phyloP scores from a whole-genome alignment of 2,797 vertebrate genomes.

The Lagorchestes hirsutus region DNA sequence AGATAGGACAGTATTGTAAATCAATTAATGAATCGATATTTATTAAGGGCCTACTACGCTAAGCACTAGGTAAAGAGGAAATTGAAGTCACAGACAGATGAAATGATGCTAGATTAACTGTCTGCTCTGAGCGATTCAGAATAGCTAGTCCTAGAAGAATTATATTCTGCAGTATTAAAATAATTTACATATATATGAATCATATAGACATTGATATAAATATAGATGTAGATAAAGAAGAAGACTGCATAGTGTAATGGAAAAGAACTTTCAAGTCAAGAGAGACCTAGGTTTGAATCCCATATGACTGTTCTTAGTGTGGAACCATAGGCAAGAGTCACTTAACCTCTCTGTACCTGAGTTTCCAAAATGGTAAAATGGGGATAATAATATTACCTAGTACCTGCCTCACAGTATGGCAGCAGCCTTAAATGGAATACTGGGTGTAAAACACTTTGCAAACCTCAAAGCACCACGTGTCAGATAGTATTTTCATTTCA shows the following conservation, averaged over 20 bases:
- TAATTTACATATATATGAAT: neutral
- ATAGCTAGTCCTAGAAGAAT: neutral
- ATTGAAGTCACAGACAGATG: neutral
- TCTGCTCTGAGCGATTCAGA: neutral
- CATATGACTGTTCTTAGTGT: neutral
- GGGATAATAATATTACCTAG: neutral
- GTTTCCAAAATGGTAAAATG: neutral
- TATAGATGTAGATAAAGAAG: neutral
- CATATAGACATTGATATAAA: neutral
- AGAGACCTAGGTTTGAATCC: neutral
- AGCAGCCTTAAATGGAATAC: neutral
- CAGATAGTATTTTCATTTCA: neutral
- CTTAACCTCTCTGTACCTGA: neutral
- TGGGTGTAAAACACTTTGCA: neutral
- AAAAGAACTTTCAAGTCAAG: neutral
- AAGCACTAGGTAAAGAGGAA: neutral
- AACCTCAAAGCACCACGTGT: neutral
- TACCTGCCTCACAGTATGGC: neutral
- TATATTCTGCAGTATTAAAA: neutral
- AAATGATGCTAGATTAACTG: neutral
- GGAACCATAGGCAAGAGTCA: neutral
- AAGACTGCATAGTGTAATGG: neutral
- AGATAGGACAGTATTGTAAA: neutral
- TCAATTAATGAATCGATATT: neutral
- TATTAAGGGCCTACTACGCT: neutral